Base-by-base conservation (phyloP, 1,140 invertebrate species). In the Pectinophora gossypiella region DNA sequence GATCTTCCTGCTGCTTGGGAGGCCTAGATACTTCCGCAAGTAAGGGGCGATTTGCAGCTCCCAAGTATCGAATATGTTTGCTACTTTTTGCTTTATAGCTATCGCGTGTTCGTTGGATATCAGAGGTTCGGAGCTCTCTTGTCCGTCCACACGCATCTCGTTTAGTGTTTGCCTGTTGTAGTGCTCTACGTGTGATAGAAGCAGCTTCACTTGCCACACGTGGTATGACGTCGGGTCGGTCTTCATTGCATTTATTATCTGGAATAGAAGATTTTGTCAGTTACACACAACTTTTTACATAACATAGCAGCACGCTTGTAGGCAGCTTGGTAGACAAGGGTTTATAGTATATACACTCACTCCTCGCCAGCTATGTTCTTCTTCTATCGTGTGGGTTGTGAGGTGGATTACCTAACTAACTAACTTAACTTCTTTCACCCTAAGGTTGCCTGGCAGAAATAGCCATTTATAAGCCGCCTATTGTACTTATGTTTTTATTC, bases 121-220 rank as follows among this genome's bases (percentile, higher is more conserved):
- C 3, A 85, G 52, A 0, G 84, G 76, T 20, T 86, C 81, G 36
- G 56, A 48, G 0, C 23, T 6, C 18, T 75, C 67, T n/a, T 67
- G 56, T 0, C 71, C 74, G 54, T 76, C 76, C 0, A 77, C 56
- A 6, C n/a, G 27, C 73, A 81, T 84, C 49, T 74, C 68, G 32
- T 55, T 56, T 32, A 51, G 40, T 1, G 50, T 15, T 7, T 61
- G 61, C 18, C 38, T 51, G 45, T 75, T 73, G 59, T 75, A 62
- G 13, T 67, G 72, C 44, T 84, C 84, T 16, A 89, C 84, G 56
- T 89, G 89, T 3, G 88, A 85, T 6, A 88, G 76, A 1, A 93
- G 68, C 3, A 93, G 77, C 61, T 92, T 93, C 15, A 93, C 86
- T 71, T 94, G 93, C 92, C 93, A 93, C 32, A 92, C 77, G 52